phyloP scores from a whole-genome alignment of 2,888 invertebrate genomes.

The Drosophila vallismaia region DNA sequence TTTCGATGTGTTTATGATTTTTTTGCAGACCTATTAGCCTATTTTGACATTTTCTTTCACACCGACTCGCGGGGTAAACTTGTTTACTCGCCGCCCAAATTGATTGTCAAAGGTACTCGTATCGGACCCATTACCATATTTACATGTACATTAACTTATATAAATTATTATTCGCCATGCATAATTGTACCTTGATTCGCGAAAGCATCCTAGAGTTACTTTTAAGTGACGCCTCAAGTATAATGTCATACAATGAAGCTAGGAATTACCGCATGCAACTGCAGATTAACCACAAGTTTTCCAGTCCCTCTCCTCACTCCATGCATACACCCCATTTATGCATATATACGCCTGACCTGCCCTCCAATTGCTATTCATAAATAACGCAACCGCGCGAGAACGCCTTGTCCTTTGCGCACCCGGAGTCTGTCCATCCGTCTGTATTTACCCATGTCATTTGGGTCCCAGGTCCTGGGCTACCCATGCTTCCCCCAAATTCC shows the following conservation, averaged over 20 bases:
- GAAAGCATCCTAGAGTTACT: slow-evolving; percentile 23
- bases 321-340: not conserved
- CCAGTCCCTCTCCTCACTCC: slow-evolving; percentile 26
- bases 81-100: slow-evolving; percentile 88
- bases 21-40: slow-evolving; percentile 90
- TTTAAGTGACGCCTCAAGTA: slow-evolving; percentile 55
- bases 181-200: not conserved
- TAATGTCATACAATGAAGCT: slow-evolving; percentile 54
- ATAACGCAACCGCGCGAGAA: slow-evolving; percentile 68
- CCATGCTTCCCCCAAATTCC: slow-evolving; percentile 6
- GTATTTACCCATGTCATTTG: slow-evolving; percentile 55
- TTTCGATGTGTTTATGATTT: slow-evolving; percentile 54
- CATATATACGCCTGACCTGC: slow-evolving; percentile 20
- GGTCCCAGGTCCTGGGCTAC: slow-evolving; percentile 33
- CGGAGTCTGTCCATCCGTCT: slow-evolving; percentile 39
- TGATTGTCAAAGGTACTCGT: slow-evolving; percentile 88
- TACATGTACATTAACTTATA: not conserved
- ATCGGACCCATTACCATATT: slow-evolving; percentile 30
- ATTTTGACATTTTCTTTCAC: slow-evolving; percentile 90
- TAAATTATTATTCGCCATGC: not conserved
- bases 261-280: slow-evolving; percentile 54
- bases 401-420: slow-evolving; percentile 37
- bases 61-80: slow-evolving; percentile 89
- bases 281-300: slow-evolving; percentile 57
- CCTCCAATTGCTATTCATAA: slow-evolving; percentile 62